Evolutionary conservation across 2,797 vertebrate species (phyloP), one percentile per base, ranked within the genome.

Genomic region (Galago senegalensis): DNA sequence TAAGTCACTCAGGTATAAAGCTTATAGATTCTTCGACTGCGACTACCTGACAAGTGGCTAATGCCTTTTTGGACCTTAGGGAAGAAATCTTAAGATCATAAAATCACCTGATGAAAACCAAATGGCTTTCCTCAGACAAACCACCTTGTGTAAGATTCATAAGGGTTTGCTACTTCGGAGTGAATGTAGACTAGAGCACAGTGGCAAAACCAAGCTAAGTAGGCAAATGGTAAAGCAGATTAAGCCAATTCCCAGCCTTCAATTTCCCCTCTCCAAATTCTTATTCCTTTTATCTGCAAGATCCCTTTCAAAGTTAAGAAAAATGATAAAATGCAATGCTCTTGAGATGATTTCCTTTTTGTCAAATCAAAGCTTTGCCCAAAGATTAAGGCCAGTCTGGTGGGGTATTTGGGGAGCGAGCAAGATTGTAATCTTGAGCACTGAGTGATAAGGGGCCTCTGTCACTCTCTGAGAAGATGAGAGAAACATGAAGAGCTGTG

Each of bases 251-350:
- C 72, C 79, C 37, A 87, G 46, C 61, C 86, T 49, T 92, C 31
- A 16, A 4, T 58, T 43, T 83, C 49, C 27, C 20, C 37, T 43
- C 70, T 60, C 43, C 53, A 79, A 82, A 73, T 85, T 85, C 37
- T 86, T 60, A 86, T 3, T 89, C 65, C 56, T 69, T 1, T 49
- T 58, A 25, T 72, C 85, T 56, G 4, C 34, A 53, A 75, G 23
- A 13, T 87, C 25, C 23, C 70, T 93, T 96, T 84, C 79, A 61
- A 87, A 94, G n/a, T 81, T 25, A 53, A 96, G 58, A 91, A 87
- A 91, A 89, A 77, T 25, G 29, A 73, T 34, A 85, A 82, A 63
- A 93, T 46, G 34, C 20, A 60, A 43, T 17, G n/a, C 49, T 90
- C 80, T 49, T 69, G 43, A 82, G 13, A 87, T 87, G 37, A 83